Evolutionary conservation across 2,888 invertebrate genomes (phyloP).

Genomic region (Meliscaeva auricollis): DNA sequence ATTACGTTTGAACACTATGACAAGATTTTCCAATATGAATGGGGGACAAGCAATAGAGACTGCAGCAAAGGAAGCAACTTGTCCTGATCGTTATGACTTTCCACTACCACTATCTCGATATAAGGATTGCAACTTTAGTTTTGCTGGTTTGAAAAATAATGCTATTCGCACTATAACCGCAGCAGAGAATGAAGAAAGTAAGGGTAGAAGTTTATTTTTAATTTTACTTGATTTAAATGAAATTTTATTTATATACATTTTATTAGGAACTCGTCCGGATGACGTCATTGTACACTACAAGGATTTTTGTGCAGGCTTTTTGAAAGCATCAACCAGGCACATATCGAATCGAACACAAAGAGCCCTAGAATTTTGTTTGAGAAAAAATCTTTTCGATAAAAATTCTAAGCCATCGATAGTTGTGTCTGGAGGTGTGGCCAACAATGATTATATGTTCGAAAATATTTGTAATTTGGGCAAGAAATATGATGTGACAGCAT

Average conservation of each 20-base stretch:
- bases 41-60: conserved; percentile 95
- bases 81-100: conserved; percentile 88
- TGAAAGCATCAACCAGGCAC: conserved; percentile 90
- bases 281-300: conserved; percentile 89
- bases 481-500: conserved; percentile 87
- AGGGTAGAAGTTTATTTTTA: background rate
- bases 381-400: conserved; percentile 86
- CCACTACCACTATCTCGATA: conserved; percentile 87
- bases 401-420: conserved; percentile 86
- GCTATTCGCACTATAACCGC: conserved; percentile 85
- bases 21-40: conserved; percentile 87
- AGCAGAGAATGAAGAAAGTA: conserved; percentile 86
- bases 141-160: conserved; percentile 91
- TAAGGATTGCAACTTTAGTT: conserved; percentile 95
- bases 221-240: background rate
- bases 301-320: conserved; percentile 95
- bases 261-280: conserved; percentile 86
- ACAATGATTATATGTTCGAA: conserved; percentile 92
- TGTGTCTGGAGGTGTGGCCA: conserved; percentile 98
- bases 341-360: conserved; percentile 92
- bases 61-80: conserved; percentile 88
- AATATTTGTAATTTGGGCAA: conserved; percentile 89
- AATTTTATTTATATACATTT: too few relatives aligned
- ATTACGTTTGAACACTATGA: conserved; percentile 91
- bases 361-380: conserved; percentile 90